Percentiles rank a stretch among this genome's conserved stretches.
Conservation (phyloP, 2,888 invertebrate species). For the Agapostemon virescens region DNA sequence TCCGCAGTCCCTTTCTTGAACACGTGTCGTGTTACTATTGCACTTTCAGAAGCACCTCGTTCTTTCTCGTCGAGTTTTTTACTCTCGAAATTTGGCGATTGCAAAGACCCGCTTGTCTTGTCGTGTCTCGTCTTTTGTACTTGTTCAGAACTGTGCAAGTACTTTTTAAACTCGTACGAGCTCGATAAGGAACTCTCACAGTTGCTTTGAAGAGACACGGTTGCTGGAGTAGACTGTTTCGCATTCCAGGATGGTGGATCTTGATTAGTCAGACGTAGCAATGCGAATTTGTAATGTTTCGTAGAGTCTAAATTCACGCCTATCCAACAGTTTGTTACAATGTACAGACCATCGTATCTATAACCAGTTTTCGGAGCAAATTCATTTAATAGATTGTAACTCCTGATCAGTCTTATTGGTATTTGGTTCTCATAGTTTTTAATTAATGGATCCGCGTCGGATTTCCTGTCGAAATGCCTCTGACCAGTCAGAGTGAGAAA, state of each 20-base stretch:
- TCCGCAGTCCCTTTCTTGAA: constrained; percentile 58
- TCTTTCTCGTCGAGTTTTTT: constrained; percentile 28
- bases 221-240: background rate
- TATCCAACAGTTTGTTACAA: constrained; percentile 74
- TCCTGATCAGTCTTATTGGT: constrained; percentile 75
- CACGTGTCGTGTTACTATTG: constrained; percentile 62
- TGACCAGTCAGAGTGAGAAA: constrained; percentile 73
- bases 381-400: constrained; percentile 73
- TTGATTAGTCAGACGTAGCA: constrained; percentile 70
- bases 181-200: constrained; percentile 7
- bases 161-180: constrained; percentile 47
- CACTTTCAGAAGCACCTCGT: constrained; percentile 49
- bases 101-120: background rate
- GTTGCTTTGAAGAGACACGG: background rate
- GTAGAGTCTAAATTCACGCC: constrained; percentile 63
- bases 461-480: constrained; percentile 34
- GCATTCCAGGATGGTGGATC: constrained; percentile 68
- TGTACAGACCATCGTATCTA: constrained; percentile 77
- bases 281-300: constrained; percentile 74
- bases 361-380: constrained; percentile 78
- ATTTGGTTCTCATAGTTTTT: constrained; percentile 73
- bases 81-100: constrained; percentile 21
- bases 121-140: constrained; percentile 30
- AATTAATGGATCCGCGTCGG: constrained; percentile 67
- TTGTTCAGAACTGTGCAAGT: constrained; percentile 19